These are phyloP conservation scores for Noctilio leporinus DNA, from an alignment of 2,113 vertebrate genomes.

Conservation along the genomic window DNA sequence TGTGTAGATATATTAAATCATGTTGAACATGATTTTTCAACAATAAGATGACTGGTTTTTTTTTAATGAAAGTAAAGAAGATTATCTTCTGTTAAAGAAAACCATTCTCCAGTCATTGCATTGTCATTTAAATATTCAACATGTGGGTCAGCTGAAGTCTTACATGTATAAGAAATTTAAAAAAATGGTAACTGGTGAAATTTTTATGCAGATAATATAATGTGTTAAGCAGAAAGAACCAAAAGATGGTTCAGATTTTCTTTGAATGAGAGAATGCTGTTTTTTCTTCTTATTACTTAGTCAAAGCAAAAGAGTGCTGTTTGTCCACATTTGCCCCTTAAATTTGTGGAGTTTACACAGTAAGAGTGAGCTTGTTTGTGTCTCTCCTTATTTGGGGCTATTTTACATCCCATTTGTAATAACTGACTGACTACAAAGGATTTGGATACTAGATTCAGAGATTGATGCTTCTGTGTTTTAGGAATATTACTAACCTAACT, in stretches of 20 bases:
- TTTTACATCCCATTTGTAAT: neutral
- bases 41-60: neutral
- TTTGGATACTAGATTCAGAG: neutral
- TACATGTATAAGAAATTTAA: neutral
- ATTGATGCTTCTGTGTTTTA: neutral
- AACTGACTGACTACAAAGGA: neutral
- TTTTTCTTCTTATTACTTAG: neutral
- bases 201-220: neutral
- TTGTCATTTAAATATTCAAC: neutral
- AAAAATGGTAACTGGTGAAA: neutral
- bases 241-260: neutral
- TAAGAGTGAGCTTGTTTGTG: neutral
- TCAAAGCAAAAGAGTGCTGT: neutral
- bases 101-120: neutral
- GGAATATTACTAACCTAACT: neutral
- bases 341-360: neutral
- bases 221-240: neutral
- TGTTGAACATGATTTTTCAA: neutral
- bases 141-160: neutral
- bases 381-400: neutral
- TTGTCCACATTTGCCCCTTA: neutral
- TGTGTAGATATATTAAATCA: neutral
- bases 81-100: neutral
- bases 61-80: neutral
- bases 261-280: neutral